Percentiles rank a stretch among this genome's conserved stretches.
Conservation (phyloP, 92 coral and sea anemone genomes). For the Meandrina meandrites region DNA sequence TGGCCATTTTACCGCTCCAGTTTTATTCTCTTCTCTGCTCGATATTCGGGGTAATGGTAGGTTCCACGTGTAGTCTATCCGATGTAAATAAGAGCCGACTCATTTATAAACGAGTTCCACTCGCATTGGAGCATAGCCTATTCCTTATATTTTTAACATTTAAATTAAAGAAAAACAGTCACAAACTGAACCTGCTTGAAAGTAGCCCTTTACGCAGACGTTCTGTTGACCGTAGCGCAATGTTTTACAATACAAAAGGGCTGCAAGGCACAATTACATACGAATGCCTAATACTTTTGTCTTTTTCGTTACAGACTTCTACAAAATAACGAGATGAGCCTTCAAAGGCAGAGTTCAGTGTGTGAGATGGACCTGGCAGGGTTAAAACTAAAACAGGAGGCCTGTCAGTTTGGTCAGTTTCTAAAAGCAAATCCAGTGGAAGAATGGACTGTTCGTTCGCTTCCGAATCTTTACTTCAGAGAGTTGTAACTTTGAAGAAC, state of each 20-base stretch:
- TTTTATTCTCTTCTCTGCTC: no score
- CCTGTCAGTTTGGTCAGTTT: neutral
- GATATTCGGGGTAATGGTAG: no score
- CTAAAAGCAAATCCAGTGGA: neutral
- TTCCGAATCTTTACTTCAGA: neutral
- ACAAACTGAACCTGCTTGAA: neutral
- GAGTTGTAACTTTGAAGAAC: neutral
- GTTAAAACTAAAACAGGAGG: neutral
- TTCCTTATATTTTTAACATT: no score
- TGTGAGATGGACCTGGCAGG: neutral
- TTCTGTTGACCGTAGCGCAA: neutral
- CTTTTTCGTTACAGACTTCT: neutral
- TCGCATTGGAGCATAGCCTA: no score
- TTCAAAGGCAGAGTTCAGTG: neutral
- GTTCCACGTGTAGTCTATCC: neutral
- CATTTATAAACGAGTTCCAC: no score
- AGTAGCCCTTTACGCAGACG: neutral
- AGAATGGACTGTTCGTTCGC: constrained; percentile 1
- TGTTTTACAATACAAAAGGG: neutral
- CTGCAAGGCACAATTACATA: neutral
- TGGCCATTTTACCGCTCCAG: neutral
- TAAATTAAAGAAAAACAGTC: neutral
- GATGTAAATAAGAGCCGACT: neutral
- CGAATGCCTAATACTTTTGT: neutral
- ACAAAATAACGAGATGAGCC: neutral